Percentiles rank a stretch among this genome's conserved stretches.
Evolutionary conservation across 2,113 vertebrate species (phyloP).

Genomic region (Psettodes erumei): DNA sequence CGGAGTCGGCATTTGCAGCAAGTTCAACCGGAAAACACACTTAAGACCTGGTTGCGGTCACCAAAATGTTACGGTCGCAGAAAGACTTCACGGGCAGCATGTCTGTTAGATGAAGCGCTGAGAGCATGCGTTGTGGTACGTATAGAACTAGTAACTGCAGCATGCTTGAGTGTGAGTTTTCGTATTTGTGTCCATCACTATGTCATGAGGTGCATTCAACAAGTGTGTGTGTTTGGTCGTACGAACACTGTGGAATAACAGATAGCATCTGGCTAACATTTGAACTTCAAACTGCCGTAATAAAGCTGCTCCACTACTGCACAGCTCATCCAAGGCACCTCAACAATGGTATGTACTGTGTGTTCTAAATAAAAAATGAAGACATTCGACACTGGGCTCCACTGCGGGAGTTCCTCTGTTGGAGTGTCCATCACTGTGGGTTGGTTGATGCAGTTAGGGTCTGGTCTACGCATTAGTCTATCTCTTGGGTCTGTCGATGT

Average conservation of each 20-base stretch:
- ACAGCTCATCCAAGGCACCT: neutral
- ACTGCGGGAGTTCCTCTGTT: conserved; percentile 18
- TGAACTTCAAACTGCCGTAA: neutral
- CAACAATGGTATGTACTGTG: neutral
- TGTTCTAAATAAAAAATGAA: conserved; percentile 6
- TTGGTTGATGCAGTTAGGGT: neutral
- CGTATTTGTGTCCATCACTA: neutral
- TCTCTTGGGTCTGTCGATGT: conserved; percentile 96
- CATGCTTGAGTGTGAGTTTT: conserved; percentile 34
- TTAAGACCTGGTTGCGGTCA: neutral
- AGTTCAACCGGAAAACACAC: neutral
- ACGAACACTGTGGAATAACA: neutral
- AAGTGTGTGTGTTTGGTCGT: conserved; percentile 8
- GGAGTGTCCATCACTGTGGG: conserved; percentile 44
- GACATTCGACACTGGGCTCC: conserved; percentile 45
- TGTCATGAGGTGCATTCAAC: conserved; percentile 10
- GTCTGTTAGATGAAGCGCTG: conserved; percentile 3
- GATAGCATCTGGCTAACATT: conserved; percentile 15
- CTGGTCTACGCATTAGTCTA: conserved; percentile 74
- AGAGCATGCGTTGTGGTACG: neutral
- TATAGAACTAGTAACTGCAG: conserved; percentile 23
- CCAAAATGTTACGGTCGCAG: neutral
- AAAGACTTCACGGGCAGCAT: conserved; percentile 14
- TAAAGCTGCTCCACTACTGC: neutral
- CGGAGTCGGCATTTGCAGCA: neutral